Conservation (phyloP, 1,140 invertebrate genomes). For the Drosophila mauritiana region DNA sequence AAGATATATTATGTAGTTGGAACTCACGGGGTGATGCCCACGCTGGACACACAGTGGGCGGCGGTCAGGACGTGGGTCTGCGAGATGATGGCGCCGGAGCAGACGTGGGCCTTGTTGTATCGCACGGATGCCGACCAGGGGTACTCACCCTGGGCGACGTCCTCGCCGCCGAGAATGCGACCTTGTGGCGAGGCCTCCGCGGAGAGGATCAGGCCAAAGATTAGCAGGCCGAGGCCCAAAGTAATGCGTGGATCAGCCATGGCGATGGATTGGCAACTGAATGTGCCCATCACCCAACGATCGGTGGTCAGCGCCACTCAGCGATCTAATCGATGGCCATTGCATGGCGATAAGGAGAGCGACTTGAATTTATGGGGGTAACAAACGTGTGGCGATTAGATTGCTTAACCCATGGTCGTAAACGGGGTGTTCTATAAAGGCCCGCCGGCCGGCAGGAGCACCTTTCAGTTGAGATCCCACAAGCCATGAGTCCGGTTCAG, state of each 20-base stretch:
- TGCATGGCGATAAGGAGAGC: not conserved
- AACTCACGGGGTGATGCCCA: conserved; percentile 63
- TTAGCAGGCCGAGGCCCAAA: conserved; percentile 22
- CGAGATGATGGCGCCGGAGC: conserved; percentile 46
- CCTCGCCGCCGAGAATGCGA: conserved; percentile 65
- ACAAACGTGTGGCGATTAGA: conserved; percentile 14
- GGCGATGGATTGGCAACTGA: conserved; percentile 68
- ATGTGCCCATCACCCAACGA: not conserved
- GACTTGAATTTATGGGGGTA: conserved; percentile 16
- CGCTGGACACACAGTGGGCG: conserved; percentile 62
- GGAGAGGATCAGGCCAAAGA: conserved; percentile 23
- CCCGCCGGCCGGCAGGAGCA: not conserved
- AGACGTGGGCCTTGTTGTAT: conserved; percentile 57
- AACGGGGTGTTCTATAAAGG: conserved; percentile 35
- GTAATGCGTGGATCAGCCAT: conserved; percentile 60
- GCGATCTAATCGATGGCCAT: conserved; percentile 36
- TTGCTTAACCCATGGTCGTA: conserved; percentile 26
- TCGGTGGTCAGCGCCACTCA: conserved; percentile 9
- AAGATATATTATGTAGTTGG: too few relatives aligned
- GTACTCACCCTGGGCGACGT: conserved; percentile 47
- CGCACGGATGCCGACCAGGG: conserved; percentile 70
- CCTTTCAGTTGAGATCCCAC: conserved; percentile 15
- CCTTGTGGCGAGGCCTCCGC: conserved; percentile 37
- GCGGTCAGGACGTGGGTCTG: conserved; percentile 52
- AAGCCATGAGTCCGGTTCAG: conserved; percentile 20